phyloP scores from a whole-genome alignment of 2,888 invertebrate genomes.

The Anorthoa munda region DNA sequence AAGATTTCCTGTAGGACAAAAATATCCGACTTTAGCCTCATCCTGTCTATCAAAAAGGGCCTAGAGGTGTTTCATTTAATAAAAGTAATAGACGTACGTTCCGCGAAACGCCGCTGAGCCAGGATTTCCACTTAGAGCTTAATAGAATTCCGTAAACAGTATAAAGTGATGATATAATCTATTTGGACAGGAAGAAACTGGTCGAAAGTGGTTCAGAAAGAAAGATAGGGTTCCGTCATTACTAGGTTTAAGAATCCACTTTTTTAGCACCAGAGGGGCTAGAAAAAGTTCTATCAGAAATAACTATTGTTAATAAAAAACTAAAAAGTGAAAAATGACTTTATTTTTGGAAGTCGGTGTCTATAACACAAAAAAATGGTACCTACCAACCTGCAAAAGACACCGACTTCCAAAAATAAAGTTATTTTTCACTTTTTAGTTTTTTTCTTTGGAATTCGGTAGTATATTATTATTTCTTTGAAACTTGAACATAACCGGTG shows the following conservation, averaged over 20 bases:
- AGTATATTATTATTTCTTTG: no score
- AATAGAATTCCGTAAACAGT: conserved; percentile 22
- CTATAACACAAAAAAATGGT: no score
- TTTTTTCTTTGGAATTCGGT: no score
- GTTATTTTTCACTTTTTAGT: no score
- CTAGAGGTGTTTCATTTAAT: conserved; percentile 1
- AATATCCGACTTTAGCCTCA: not conserved
- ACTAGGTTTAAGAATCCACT: not conserved
- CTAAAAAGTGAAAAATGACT: no score
- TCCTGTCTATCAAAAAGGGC: not conserved
- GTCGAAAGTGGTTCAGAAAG: not conserved
- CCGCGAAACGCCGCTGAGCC: not conserved
- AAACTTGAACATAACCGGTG: no score
- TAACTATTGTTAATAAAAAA: no score
- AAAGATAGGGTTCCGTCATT: not conserved
- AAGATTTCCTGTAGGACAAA: not conserved
- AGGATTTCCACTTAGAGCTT: conserved; percentile 4
- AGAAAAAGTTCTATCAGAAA: no score
- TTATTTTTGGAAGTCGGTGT: no score
- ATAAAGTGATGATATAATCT: conserved; percentile 6
- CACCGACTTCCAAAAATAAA: no score
- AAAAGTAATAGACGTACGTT: conserved; percentile 4
- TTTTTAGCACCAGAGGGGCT: no score
- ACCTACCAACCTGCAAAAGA: no score
- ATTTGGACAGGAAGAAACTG: not conserved